These are phyloP conservation scores for Panulirus ornatus DNA, from an alignment of 1,140 invertebrate genomes.

Conservation along the genomic window DNA sequence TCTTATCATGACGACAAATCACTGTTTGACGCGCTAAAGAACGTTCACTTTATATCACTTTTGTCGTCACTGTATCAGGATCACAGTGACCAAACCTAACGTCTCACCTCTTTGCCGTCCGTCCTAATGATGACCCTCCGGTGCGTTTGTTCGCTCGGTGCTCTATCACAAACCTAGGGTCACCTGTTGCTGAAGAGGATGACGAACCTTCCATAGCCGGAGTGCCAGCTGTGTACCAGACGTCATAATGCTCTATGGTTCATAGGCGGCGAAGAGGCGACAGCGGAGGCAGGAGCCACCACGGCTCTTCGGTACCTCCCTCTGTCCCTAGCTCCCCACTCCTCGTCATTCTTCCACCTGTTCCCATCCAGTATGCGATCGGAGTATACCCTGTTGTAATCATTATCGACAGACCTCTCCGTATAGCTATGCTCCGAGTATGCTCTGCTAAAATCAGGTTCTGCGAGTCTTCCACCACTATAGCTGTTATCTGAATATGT, in stretches of 20 bases:
- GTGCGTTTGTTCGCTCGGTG: too few relatives aligned
- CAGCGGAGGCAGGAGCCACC: background rate
- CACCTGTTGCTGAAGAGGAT: slow-evolving; percentile 48
- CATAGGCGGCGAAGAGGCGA: background rate
- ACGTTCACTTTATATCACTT: too few relatives aligned
- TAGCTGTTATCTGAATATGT: background rate
- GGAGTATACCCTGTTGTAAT: slow-evolving; percentile 10
- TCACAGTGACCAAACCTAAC: too few relatives aligned
- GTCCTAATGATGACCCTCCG: too few relatives aligned
- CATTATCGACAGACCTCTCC: background rate
- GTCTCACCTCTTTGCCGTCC: too few relatives aligned
- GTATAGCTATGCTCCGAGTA: slow-evolving; percentile 13
- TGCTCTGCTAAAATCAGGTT: background rate
- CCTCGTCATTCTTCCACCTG: slow-evolving; percentile 13
- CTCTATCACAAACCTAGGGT: too few relatives aligned
- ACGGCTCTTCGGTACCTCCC: background rate
- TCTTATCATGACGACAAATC: too few relatives aligned
- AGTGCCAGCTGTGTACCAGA: slow-evolving; percentile 54
- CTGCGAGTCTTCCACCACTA: background rate
- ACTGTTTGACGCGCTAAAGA: too few relatives aligned
- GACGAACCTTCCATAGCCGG: slow-evolving; percentile 47
- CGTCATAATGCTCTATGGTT: slow-evolving; percentile 53
- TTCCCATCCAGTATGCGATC: slow-evolving; percentile 19
- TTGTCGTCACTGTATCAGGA: too few relatives aligned
- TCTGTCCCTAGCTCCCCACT: slow-evolving; percentile 5